Conservation (phyloP, 2,797 vertebrate species). For the Sebastes vulpes region DNA sequence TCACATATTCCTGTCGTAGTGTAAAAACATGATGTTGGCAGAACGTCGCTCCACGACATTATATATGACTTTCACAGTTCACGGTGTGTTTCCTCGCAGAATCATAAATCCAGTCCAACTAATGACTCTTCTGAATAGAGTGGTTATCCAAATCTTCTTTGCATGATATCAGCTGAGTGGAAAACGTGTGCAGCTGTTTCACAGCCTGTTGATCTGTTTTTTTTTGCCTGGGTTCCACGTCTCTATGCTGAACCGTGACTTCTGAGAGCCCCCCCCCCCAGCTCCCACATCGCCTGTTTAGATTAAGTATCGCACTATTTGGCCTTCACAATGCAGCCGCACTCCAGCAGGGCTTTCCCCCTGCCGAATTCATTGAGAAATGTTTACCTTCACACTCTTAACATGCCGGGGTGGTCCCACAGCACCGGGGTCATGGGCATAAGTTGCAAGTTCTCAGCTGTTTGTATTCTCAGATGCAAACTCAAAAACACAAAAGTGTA, state of each 20-base stretch:
- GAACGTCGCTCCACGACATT: conserved; percentile 9
- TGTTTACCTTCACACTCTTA: conserved; percentile 77
- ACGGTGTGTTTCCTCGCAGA: conserved; percentile 3
- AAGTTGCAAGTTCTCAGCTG: conserved; percentile 52
- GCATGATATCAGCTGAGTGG: conserved; percentile 45
- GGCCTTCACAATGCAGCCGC: conserved; percentile 70
- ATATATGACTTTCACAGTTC: conserved; percentile 32
- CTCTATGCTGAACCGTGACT: conserved; percentile 51
- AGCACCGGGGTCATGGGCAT: conserved; percentile 53
- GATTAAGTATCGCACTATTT: conserved; percentile 74
- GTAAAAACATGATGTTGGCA: conserved; percentile 26
- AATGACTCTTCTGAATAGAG: conserved; percentile 33
- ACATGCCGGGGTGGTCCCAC: conserved; percentile 65
- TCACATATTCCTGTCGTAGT: conserved; percentile 16
- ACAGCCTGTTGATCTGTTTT: conserved; percentile 22
- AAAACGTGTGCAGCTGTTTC: conserved; percentile 59
- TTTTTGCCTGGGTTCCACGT: conserved; percentile 26
- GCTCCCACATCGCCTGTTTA: conserved; percentile 67
- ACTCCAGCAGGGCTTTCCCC: conserved; percentile 63
- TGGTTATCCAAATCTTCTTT: conserved; percentile 40
- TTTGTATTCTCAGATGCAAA: conserved; percentile 43
- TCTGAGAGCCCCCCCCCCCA: conserved; percentile 47
- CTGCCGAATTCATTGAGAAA: conserved; percentile 61
- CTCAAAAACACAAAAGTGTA: conserved; percentile 27
- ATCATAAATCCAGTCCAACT: conserved; percentile 31